Conservation (phyloP, 2,888 invertebrate genomes). For the Silvanus unidentatus region DNA sequence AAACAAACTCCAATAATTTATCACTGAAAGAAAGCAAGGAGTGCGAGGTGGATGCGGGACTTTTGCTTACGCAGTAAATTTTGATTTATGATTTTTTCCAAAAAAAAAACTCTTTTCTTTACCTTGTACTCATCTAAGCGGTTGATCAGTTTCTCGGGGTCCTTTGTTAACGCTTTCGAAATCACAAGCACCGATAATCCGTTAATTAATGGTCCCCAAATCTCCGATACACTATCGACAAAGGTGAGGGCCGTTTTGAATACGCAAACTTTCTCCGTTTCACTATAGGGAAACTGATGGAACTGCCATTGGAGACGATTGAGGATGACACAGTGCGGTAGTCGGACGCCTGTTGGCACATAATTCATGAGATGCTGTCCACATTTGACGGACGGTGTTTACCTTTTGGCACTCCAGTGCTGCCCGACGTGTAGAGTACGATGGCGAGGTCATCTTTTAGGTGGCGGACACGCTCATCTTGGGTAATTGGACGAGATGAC, state of each 20-base stretch:
- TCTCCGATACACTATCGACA: conserved; percentile 83
- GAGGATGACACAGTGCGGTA: conserved; percentile 69
- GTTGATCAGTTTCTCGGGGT: conserved; percentile 69
- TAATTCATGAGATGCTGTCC: conserved; percentile 48
- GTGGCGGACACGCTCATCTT: conserved; percentile 32
- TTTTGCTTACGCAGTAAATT: conserved; percentile 5
- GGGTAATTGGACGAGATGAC: too few relatives aligned
- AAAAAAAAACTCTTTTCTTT: conserved; percentile 13
- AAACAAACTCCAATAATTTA: conserved; percentile 2
- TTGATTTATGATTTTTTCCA: conserved; percentile 5
- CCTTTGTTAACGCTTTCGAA: conserved; percentile 65
- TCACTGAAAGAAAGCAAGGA: background rate
- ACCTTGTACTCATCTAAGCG: conserved; percentile 67
- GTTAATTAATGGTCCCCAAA: conserved; percentile 78
- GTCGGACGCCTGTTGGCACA: conserved; percentile 73
- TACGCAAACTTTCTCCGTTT: conserved; percentile 64
- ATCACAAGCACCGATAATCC: conserved; percentile 68
- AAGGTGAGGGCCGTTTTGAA: conserved; percentile 91
- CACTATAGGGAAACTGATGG: conserved; percentile 67
- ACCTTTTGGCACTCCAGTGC: conserved; percentile 85
- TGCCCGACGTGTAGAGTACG: conserved; percentile 81
- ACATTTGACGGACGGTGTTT: background rate
- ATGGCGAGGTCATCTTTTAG: conserved; percentile 57
- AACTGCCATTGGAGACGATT: conserved; percentile 89
- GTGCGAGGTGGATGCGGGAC: too few relatives aligned